Conservation (phyloP, 2,113 vertebrate species). For the Callionymus lyra region DNA sequence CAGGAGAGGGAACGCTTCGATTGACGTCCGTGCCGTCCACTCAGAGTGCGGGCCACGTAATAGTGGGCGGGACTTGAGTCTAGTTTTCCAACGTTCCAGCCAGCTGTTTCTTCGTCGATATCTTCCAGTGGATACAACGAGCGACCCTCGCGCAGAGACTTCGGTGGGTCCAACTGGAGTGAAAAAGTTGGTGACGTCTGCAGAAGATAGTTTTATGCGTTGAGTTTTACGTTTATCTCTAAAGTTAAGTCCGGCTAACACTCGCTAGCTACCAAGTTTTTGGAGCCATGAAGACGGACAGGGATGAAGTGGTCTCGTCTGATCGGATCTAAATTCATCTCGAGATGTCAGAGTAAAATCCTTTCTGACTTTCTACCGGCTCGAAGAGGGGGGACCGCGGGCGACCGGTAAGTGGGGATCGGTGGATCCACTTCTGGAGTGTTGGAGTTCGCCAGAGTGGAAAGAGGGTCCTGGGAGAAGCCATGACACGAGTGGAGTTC, state of each 20-base stretch:
- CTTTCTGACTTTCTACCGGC: background rate
- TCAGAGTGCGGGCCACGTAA: slow-evolving; percentile 7
- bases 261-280: too few relatives aligned
- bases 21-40: slow-evolving; percentile 38
- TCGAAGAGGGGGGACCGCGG: slow-evolving; percentile 13
- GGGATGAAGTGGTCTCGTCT: slow-evolving; percentile 3
- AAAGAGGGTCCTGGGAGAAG: too few relatives aligned
- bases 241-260: slow-evolving; percentile 13
- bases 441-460: too few relatives aligned
- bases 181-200: too few relatives aligned
- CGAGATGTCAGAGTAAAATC: background rate
- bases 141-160: too few relatives aligned
- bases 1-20: slow-evolving; percentile 2
- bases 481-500: too few relatives aligned
- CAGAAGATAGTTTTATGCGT: too few relatives aligned
- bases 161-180: too few relatives aligned
- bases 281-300: slow-evolving; percentile 30
- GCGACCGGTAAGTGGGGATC: slow-evolving; percentile 31
- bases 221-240: slow-evolving; percentile 7
- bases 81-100: slow-evolving; percentile 50
- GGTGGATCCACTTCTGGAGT: slow-evolving; percentile 12
- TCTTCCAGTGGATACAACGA: slow-evolving; percentile 3
- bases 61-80: slow-evolving; percentile 21
- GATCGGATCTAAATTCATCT: background rate
- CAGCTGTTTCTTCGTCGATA: slow-evolving; percentile 50